These are phyloP conservation scores for Rhagoletis zephyria DNA, from an alignment of 1,140 invertebrate species.

Conservation along the genomic window DNA sequence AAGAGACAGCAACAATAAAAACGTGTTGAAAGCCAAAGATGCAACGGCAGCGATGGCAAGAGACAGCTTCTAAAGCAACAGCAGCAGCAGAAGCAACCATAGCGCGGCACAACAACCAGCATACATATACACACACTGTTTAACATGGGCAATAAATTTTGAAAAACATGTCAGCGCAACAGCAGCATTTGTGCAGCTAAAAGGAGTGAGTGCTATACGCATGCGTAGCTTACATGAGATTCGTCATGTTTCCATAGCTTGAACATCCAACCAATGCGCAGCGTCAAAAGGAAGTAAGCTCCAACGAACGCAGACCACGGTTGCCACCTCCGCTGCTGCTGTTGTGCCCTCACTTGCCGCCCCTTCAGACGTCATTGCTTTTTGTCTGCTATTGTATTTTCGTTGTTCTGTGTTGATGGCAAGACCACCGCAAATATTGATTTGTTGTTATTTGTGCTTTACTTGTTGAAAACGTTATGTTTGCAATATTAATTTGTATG, in stretches of 20 bases:
- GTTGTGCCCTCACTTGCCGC: not conserved
- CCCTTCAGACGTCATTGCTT: conserved; percentile 6
- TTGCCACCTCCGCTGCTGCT: not conserved
- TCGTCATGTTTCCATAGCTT: conserved; percentile 35
- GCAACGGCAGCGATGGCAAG: not conserved
- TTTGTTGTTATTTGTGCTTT: conserved; percentile 52
- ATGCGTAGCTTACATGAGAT: conserved; percentile 39
- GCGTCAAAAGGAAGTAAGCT: not conserved
- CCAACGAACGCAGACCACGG: not conserved
- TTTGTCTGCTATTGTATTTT: conserved; percentile 1
- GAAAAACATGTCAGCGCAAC: conserved; percentile 50
- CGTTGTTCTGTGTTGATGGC: conserved; percentile 16
- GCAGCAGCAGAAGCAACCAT: not conserved
- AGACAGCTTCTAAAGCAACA: not conserved
- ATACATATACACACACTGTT: conserved; percentile 44
- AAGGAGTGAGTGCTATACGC: conserved; percentile 30
- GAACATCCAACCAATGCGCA: not conserved
- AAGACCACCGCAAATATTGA: conserved; percentile 50
- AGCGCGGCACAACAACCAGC: not conserved
- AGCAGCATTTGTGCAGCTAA: conserved; percentile 33
- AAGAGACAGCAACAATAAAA: not conserved
- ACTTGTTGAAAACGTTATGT: conserved; percentile 42
- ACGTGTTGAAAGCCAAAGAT: conserved; percentile 19
- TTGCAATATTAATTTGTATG: conserved; percentile 39
- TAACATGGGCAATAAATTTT: conserved; percentile 71